phyloP scores from a whole-genome alignment of 1,140 invertebrate species.

The Lepidurus packardi region DNA sequence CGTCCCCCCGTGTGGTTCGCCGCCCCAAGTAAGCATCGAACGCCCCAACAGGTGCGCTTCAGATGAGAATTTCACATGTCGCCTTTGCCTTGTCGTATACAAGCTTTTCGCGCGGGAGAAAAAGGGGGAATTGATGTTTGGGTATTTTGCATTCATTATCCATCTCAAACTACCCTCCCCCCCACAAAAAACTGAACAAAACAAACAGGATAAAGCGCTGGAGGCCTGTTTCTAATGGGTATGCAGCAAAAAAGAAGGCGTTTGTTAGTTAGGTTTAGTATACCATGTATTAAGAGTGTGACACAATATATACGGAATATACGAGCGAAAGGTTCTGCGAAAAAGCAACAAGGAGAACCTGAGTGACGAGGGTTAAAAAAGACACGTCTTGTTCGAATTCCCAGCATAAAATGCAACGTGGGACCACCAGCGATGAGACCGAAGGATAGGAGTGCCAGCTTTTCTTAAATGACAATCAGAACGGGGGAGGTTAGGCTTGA shows the following conservation, averaged over 20 bases:
- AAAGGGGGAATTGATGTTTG: not conserved
- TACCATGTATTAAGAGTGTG: slow-evolving; percentile 7
- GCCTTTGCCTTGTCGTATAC: slow-evolving; percentile 4
- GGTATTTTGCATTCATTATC: slow-evolving; percentile 17
- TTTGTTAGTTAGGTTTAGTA: slow-evolving; percentile 10
- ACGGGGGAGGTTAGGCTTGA: slow-evolving; percentile 2
- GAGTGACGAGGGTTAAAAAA: not conserved
- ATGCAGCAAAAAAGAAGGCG: not conserved
- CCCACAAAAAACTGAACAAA: not conserved
- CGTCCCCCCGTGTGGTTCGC: slow-evolving; percentile 2
- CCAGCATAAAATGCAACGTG: slow-evolving; percentile 4
- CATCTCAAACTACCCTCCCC: not conserved
- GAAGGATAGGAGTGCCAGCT: slow-evolving; percentile 6
- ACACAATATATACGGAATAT: not conserved
- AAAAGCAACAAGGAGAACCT: not conserved
- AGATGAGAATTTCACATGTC: slow-evolving; percentile 19
- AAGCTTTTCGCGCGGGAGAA: not conserved
- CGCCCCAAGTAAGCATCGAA: slow-evolving; percentile 17
- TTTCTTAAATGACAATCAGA: slow-evolving; percentile 18
- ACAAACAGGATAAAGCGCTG: not conserved
- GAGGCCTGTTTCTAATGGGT: not conserved
- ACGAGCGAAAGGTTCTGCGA: not conserved
- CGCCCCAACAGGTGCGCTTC: slow-evolving; percentile 12
- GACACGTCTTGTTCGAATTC: slow-evolving; percentile 10
- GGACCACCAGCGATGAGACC: slow-evolving; percentile 16